phyloP scores from a whole-genome alignment of 2,888 invertebrate species.

The Trachelus troglodyta region DNA sequence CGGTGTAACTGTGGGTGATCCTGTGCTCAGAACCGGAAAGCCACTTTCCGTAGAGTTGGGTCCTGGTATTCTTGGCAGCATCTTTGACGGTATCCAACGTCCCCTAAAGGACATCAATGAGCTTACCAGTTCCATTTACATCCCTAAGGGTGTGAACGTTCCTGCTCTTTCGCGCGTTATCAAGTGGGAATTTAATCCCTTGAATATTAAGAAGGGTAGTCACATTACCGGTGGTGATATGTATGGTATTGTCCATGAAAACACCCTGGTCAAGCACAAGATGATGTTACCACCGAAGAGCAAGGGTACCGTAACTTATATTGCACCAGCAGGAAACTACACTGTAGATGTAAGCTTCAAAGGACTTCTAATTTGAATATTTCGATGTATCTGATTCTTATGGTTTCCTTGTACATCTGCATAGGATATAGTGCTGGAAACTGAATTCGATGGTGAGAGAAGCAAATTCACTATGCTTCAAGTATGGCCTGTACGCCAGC shows the following conservation, averaged over 20 bases:
- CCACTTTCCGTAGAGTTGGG: conserved; percentile 99
- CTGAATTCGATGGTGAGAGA: conserved; percentile 97
- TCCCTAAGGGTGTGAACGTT: conserved; percentile 98
- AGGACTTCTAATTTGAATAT: conserved; percentile 10
- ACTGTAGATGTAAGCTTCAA: conserved; percentile 82
- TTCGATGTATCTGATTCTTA: conserved; percentile 2
- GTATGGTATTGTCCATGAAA: conserved; percentile 96
- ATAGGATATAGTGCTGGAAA: conserved; percentile 95
- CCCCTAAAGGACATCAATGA: conserved; percentile 97
- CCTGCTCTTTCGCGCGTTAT: conserved; percentile 86
- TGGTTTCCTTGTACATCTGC: conserved; percentile 26
- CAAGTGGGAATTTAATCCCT: conserved; percentile 94
- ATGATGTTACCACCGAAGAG: conserved; percentile 94
- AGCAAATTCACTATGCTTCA: conserved; percentile 96
- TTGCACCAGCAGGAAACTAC: conserved; percentile 95
- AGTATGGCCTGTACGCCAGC: conserved; percentile 99
- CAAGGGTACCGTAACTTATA: conserved; percentile 95
- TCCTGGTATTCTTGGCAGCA: conserved; percentile 98
- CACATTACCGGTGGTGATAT: conserved; percentile 99
- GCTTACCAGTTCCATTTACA: conserved; percentile 96
- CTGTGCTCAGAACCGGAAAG: conserved; percentile 97
- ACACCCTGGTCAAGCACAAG: conserved; percentile 96
- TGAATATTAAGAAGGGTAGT: conserved; percentile 87
- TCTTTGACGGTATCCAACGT: conserved; percentile 99
- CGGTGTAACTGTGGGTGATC: conserved; percentile 99